Base-by-base conservation (phyloP, 2,113 vertebrate genomes). In the Motacilla alba region DNA sequence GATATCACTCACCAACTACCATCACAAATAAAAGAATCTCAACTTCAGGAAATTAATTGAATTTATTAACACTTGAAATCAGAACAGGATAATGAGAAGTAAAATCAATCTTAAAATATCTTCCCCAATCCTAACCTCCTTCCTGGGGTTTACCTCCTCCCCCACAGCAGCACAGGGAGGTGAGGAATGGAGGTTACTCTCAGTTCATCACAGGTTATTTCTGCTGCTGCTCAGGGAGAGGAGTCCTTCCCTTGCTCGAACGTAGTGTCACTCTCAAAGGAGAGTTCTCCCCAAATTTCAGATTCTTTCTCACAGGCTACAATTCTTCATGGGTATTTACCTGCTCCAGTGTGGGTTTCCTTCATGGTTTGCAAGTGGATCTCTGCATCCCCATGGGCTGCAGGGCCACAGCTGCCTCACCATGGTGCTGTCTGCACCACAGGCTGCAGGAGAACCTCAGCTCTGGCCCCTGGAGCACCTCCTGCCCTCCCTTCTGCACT, bases 401-500 rank as follows among this genome's bases (percentile, higher is more conserved):
- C 31, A 60, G 37, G 33, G 37, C 7, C 11, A 37, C 37, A 68
- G 37, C 44, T 68, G 21, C 27, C 9, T 50, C 62, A 35, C 35
- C 31, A 35, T 26, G 43, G 35, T 3, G 33, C 33, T 58, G 13
- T 58, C 30, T 58, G 31, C 30, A 30, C 43, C 43, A 21, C 0
- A 0, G 4, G 11, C 44, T 68, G 37, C 14, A 37, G 8, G 9
- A 18, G 33, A 69, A 27, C 27, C 43, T 59, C 37, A 22, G 33
- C 37, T 68, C 55, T 14, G 21, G 13, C 1, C 0, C 12, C 24
- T 37, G 24, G 3, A 60, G 24, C 13, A n/a, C 16, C 10, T 82
- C 13, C 46, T 30, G 9, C 0, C 4, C 6, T 5, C 2, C 3
- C 10, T 37, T 80, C 11, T 59, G 6, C 13, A 30, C 13, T n/a